Conservation (phyloP, 2,888 invertebrate genomes). For the Pheosia tremula region DNA sequence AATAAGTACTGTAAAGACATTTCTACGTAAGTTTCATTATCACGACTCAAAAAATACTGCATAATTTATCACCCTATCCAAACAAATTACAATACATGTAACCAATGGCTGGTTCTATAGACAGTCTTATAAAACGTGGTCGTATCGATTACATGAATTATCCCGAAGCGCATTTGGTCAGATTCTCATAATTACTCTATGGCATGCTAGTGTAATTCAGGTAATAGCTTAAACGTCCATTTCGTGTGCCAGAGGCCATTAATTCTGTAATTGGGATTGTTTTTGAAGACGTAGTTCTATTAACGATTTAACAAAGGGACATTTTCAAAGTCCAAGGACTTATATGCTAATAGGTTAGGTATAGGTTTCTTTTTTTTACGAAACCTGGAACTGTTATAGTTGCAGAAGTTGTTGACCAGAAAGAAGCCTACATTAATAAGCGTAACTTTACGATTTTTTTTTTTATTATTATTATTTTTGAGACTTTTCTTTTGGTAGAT, state of each 20-base stretch:
- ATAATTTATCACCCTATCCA: no score
- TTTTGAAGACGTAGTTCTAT: background rate
- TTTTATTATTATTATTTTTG: no score
- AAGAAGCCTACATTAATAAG: no score
- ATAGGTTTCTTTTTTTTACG: no score
- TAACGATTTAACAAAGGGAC: background rate
- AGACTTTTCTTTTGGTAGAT: no score
- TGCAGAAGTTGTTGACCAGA: no score
- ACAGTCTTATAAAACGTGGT: background rate
- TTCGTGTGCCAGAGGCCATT: background rate
- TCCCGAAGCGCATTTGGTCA: constrained; percentile 19
- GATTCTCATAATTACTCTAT: constrained; percentile 18
- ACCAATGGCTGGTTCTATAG: background rate
- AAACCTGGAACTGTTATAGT: no score
- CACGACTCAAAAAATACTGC: no score
- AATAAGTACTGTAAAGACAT: no score
- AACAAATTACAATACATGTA: no score
- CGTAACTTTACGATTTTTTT: no score
- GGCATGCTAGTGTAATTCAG: constrained; percentile 9
- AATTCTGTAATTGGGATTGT: background rate
- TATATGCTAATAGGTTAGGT: background rate
- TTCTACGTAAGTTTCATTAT: no score
- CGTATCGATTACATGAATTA: constrained; percentile 11
- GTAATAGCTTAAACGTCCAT: constrained; percentile 7
- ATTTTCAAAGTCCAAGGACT: background rate